Base-by-base conservation (phyloP, 1,140 invertebrate genomes). In the Psilanteris sp. region DNA sequence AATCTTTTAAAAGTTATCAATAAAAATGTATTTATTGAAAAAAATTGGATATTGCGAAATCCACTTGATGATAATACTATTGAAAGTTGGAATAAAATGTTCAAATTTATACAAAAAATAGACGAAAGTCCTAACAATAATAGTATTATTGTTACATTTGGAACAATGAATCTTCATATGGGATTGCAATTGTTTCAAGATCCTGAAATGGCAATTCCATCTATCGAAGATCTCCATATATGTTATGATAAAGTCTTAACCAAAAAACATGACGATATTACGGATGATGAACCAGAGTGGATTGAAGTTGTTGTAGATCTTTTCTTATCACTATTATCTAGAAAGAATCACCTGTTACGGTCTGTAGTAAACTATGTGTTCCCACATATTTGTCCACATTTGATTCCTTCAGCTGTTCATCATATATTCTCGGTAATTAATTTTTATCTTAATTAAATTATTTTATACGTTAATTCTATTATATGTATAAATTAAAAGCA, bases 291-390 rank as follows among this genome's bases (percentile, higher is more conserved):
- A 81, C 92, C 92, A 8, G 86, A 91, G 68, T 96, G 94, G 94
- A 90, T 93, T 46, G 93, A 95, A 88, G 94, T 96, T 1, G 89
- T 95, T 31, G 90, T 93, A 7, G 94, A 96, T 89, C 87, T 96
- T 10, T 87, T 96, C 22, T 79, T 95, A 10, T 94, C 92, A 20
- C 89, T 94, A 18, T 84, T 94, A 5, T 94, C 93, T 1, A 89
- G 91, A 59, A 92, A 92, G 68, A 92, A 91, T 16, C 91, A 92
- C 83, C 89, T 94, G 13, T 85, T 94, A 4, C 85, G 94, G 7
- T 91, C 90, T 31, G 86, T 95, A 13, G 91, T 94, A 3, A 90
- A 90, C 64, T 91, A 90, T 70, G 92, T 95, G 0, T 95, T 95
- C 81, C 90, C 92, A 31, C 90, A 94, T 61, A 87, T 95, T 24